Conservation (phyloP, 2,888 invertebrate species). For the Exephanes ischioxanthus region DNA sequence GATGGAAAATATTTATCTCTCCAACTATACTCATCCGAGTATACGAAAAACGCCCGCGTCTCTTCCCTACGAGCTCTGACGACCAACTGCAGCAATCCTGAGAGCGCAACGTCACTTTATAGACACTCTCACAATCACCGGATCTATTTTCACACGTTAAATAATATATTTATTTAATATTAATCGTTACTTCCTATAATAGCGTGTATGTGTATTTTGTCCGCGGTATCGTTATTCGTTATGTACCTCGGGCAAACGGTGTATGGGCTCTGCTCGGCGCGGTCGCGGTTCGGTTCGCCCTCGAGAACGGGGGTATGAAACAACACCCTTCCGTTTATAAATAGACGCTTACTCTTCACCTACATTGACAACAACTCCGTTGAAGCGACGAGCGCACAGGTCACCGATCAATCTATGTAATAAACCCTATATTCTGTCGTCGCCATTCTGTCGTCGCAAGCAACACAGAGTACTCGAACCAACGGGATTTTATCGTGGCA, state of each 20-base stretch:
- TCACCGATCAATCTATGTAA: conserved; percentile 84
- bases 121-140: conserved; percentile 68
- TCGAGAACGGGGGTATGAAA: conserved; percentile 64
- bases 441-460: conserved; percentile 32
- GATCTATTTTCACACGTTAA: conserved; percentile 68
- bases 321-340: conserved; percentile 79
- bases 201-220: conserved; percentile 14
- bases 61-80: conserved; percentile 69
- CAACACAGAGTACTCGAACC: conserved; percentile 2
- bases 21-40: conserved; percentile 11
- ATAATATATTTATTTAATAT: conserved; percentile 1
- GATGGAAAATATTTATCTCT: too few relatives aligned
- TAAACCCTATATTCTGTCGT: conserved; percentile 67
- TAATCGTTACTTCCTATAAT: conserved; percentile 5
- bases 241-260: conserved; percentile 36
- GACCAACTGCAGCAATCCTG: conserved; percentile 76
- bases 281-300: conserved; percentile 23
- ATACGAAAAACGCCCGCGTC: conserved; percentile 62
- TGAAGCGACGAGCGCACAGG: conserved; percentile 85
- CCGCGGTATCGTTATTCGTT: conserved; percentile 2
- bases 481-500: conserved; percentile 51
- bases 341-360: conserved; percentile 84
- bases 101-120: conserved; percentile 80
- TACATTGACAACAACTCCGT: conserved; percentile 83
- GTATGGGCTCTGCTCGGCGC: not conserved